Percentiles rank a stretch among this genome's conserved stretches.
Evolutionary conservation across 2,797 vertebrate species (phyloP).

Genomic region (Synaphobranchus kaupii): DNA sequence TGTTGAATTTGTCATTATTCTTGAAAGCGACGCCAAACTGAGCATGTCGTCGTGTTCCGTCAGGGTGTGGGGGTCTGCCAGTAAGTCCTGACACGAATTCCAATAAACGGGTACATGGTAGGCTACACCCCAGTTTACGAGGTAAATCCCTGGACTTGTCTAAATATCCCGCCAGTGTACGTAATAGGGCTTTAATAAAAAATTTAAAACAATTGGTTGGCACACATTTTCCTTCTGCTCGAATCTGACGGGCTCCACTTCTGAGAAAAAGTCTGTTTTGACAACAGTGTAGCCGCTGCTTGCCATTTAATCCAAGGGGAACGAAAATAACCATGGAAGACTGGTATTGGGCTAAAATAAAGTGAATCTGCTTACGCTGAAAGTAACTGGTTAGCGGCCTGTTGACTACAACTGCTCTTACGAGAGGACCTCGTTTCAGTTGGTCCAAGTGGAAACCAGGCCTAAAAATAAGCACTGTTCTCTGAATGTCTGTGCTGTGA

Average conservation of each 20-base stretch:
- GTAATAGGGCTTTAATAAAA: neutral
- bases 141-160: neutral
- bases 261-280: neutral
- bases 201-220: neutral
- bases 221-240: neutral
- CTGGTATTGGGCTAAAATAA: neutral
- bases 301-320: neutral
- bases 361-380: neutral
- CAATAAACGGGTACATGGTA: neutral
- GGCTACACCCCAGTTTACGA: neutral
- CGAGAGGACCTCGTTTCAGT: neutral
- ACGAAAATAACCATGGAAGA: neutral
- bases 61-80: neutral
- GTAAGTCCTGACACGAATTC: neutral
- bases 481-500: constrained; percentile 10
- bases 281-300: neutral
- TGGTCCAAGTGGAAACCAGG: neutral
- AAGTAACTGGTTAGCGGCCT: neutral
- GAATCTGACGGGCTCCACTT: neutral
- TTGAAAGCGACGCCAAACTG: neutral
- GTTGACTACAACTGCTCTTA: neutral
- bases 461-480: constrained; percentile 12
- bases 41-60: neutral
- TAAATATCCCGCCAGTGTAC: neutral
- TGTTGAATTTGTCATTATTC: neutral